Evolutionary conservation across 2,113 vertebrate species (phyloP).

Genomic region (Neogobius melanostomus): DNA sequence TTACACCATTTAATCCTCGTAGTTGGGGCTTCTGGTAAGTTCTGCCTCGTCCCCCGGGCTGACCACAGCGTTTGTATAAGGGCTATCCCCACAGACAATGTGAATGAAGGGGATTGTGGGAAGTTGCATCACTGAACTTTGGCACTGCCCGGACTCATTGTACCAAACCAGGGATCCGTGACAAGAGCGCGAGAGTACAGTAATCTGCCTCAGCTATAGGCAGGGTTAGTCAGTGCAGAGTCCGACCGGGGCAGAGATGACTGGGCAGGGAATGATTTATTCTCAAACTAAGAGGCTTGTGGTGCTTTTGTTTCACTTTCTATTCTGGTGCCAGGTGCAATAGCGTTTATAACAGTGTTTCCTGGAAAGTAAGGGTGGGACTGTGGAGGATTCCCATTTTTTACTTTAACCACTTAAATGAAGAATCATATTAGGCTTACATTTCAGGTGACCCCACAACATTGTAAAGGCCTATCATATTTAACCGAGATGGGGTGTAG

Average conservation of each 20-base stretch:
- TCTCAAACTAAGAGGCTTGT: neutral
- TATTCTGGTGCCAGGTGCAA: neutral
- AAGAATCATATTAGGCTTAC: too few species aligned
- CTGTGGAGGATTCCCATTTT: neutral
- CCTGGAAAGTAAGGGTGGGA: neutral
- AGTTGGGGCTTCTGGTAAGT: slow-evolving; percentile 4
- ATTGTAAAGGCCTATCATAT: too few species aligned
- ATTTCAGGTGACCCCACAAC: too few species aligned
- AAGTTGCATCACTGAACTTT: slow-evolving; percentile 41
- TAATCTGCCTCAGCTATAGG: slow-evolving; percentile 37
- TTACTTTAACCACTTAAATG: too few species aligned
- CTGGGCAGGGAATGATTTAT: slow-evolving; percentile 16
- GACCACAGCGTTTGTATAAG: slow-evolving; percentile 27
- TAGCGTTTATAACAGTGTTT: neutral
- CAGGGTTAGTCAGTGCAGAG: slow-evolving; percentile 8
- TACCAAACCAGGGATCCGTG: slow-evolving; percentile 44
- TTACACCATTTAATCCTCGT: neutral
- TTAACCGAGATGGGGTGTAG: too few species aligned
- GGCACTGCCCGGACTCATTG: slow-evolving; percentile 38
- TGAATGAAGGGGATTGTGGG: slow-evolving; percentile 29
- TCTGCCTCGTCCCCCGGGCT: slow-evolving; percentile 2
- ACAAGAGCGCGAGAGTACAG: slow-evolving; percentile 20
- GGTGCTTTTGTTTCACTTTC: slow-evolving; percentile 1
- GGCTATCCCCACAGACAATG: slow-evolving; percentile 16
- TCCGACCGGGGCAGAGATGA: slow-evolving; percentile 25